Evolutionary conservation across 1,140 invertebrate species (phyloP).

Genomic region (Hesperophylax magnus): DNA sequence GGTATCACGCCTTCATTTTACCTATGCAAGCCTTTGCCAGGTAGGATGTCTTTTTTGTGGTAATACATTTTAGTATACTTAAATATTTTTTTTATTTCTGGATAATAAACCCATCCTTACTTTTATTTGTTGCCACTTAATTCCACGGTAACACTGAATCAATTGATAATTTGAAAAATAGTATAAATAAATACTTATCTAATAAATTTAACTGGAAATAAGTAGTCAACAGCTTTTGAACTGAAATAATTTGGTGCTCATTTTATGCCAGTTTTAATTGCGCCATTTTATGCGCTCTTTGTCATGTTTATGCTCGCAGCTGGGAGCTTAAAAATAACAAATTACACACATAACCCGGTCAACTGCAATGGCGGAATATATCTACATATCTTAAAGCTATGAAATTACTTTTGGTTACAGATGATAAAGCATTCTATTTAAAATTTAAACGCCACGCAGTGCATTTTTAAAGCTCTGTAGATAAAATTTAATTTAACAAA

Average conservation of each 20-base stretch:
- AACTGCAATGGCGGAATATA: neutral
- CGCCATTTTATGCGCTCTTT: neutral
- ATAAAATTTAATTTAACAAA: neutral
- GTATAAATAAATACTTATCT: no score
- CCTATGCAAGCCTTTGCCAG: no score
- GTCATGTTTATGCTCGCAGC: neutral
- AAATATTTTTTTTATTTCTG: no score
- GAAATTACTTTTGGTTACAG: no score
- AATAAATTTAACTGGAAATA: no score
- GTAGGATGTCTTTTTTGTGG: no score
- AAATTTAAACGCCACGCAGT: neutral
- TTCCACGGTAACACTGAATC: no score
- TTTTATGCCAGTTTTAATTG: slow-evolving; percentile 28
- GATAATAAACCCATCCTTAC: no score
- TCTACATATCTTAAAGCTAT: neutral
- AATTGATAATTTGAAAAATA: no score
- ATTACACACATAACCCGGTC: slow-evolving; percentile 11
- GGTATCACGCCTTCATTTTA: no score
- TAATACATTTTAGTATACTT: no score
- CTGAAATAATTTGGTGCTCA: neutral
- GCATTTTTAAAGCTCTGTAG: neutral
- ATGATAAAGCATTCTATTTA: neutral
- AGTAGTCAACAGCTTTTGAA: slow-evolving; percentile 3
- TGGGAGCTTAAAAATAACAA: slow-evolving; percentile 16
- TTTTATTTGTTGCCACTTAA: no score